phyloP scores from a whole-genome alignment of 2,797 vertebrate genomes.

The Takifugu ocellatus region DNA sequence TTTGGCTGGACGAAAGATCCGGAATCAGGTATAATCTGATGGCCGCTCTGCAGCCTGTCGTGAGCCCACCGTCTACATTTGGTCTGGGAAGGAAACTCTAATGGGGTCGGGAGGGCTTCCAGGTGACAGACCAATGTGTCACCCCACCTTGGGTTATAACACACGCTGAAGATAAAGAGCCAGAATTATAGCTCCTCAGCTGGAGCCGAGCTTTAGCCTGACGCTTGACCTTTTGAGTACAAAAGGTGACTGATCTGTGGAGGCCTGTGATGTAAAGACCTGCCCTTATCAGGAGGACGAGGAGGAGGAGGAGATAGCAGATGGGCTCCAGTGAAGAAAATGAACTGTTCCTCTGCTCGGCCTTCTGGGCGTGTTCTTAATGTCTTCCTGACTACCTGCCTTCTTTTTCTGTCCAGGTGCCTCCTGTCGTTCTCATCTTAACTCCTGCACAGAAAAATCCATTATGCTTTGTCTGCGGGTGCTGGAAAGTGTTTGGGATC shows the following conservation, averaged over 20 bases:
- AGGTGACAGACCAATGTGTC: conserved; percentile 27
- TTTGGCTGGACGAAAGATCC: conserved; percentile 25
- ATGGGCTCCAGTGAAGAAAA: conserved; percentile 20
- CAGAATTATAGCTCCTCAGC: conserved; percentile 55
- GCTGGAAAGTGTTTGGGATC: conserved; percentile 37
- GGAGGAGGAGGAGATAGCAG: conserved; percentile 29
- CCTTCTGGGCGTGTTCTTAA: conserved; percentile 12
- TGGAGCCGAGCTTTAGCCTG: conserved; percentile 35
- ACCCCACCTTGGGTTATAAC: conserved; percentile 53
- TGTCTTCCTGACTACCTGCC: conserved; percentile 25
- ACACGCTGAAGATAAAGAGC: conserved; percentile 69
- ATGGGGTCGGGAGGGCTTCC: conserved; percentile 35
- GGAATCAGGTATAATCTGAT: conserved; percentile 60
- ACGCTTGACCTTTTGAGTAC: conserved; percentile 68
- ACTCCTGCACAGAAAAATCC: conserved; percentile 59
- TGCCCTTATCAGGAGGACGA: conserved; percentile 68
- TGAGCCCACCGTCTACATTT: conserved; percentile 18
- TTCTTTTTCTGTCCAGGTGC: conserved; percentile 24
- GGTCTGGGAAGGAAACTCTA: conserved; percentile 19
- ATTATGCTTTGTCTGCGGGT: conserved; percentile 67
- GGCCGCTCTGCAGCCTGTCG: conserved; percentile 28
- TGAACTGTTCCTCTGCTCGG: conserved; percentile 22
- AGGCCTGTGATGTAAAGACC: conserved; percentile 61
- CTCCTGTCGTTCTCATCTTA: conserved; percentile 39
- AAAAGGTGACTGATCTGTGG: conserved; percentile 63